These are phyloP conservation scores for Syrista parreyssii DNA, from an alignment of 2,888 invertebrate species.

Conservation along the genomic window DNA sequence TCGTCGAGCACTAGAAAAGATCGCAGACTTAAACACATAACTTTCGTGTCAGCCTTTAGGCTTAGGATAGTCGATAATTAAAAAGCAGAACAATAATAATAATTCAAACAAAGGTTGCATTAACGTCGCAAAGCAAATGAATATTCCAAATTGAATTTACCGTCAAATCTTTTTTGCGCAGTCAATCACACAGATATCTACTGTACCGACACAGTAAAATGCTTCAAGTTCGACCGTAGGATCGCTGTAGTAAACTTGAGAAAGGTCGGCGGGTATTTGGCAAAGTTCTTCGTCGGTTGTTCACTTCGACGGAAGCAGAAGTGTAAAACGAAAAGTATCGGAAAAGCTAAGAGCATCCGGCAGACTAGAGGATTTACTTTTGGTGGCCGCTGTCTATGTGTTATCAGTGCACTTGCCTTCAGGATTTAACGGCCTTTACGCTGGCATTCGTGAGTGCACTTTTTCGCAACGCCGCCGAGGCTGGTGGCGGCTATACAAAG, in stretches of 20 bases:
- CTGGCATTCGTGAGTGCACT: slow-evolving; percentile 36
- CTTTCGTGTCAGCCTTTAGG: too few species aligned
- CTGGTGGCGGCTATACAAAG: slow-evolving; percentile 28
- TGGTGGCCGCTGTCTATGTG: neutral
- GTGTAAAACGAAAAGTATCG: neutral
- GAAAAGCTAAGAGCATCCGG: neutral
- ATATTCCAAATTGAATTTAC: too few species aligned
- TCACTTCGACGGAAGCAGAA: neutral
- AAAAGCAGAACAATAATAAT: too few species aligned
- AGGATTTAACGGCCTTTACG: slow-evolving; percentile 16
- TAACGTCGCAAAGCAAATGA: too few species aligned
- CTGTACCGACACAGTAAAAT: too few species aligned
- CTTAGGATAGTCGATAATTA: too few species aligned
- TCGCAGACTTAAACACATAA: too few species aligned
- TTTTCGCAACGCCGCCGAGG: slow-evolving; percentile 30
- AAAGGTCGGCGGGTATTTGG: neutral
- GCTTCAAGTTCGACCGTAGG: too few species aligned
- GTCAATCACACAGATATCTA: too few species aligned
- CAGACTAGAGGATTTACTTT: neutral
- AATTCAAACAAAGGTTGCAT: too few species aligned
- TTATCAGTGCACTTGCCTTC: neutral
- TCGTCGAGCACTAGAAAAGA: too few species aligned
- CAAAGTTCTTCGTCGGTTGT: neutral
- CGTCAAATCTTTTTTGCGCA: too few species aligned
- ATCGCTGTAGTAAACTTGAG: neutral